Conservation (phyloP, 2,113 vertebrate genomes). For the Cavia porcellus region DNA sequence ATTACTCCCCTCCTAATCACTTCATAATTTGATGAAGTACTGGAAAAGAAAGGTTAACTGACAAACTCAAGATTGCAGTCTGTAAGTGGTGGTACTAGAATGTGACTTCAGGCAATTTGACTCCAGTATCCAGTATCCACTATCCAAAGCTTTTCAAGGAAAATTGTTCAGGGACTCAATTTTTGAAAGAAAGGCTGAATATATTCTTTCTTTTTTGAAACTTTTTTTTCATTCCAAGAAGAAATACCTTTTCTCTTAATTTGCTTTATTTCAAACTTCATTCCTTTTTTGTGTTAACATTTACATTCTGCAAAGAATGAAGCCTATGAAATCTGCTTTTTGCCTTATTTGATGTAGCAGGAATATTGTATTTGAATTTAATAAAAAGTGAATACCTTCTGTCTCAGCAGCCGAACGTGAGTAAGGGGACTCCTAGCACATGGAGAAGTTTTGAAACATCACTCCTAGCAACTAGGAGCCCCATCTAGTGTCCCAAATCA, state of each 20-base stretch:
- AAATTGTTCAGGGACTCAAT: background rate
- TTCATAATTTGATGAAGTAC: background rate
- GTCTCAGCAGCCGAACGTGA: too few relatives aligned
- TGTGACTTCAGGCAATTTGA: background rate
- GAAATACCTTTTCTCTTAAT: background rate
- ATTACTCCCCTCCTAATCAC: accelerated
- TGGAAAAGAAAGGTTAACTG: background rate
- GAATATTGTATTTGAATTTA: background rate
- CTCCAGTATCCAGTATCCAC: background rate
- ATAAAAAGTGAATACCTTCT: background rate
- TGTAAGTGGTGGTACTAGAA: background rate
- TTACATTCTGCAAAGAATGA: background rate
- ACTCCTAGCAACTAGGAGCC: too few relatives aligned
- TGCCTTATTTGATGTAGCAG: background rate
- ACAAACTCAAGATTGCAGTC: background rate
- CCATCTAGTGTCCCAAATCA: too few relatives aligned
- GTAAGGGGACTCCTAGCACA: too few relatives aligned
- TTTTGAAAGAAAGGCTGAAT: background rate
- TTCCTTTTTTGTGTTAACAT: background rate
- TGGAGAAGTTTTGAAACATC: too few relatives aligned
- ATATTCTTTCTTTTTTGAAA: background rate
- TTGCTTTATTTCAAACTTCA: slow-evolving; percentile 38
- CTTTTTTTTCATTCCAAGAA: background rate
- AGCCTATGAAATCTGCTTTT: slow-evolving; percentile 24
- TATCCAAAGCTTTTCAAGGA: background rate